phyloP scores from a whole-genome alignment of 2,797 vertebrate species.

The Mus caroli region DNA sequence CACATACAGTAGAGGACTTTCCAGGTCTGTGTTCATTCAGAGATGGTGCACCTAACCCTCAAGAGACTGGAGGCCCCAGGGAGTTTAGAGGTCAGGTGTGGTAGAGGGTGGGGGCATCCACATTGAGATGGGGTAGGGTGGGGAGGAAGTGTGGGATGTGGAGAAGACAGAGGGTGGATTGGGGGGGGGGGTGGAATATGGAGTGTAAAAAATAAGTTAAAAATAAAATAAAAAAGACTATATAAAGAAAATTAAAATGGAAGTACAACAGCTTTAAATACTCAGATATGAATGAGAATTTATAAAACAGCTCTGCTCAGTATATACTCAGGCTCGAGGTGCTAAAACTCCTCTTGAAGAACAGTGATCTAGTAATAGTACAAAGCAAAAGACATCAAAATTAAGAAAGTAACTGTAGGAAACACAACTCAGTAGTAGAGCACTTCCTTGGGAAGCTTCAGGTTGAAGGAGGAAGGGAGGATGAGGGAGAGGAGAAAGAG shows the following conservation, averaged over 20 bases:
- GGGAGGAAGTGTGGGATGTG: too few species aligned
- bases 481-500: too few species aligned
- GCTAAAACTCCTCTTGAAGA: conserved; percentile 30
- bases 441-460: neutral
- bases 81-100: too few species aligned
- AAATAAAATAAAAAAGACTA: neutral
- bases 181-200: too few species aligned
- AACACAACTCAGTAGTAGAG: neutral
- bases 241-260: neutral
- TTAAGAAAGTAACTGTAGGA: neutral
- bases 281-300: neutral
- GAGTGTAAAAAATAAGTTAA: too few species aligned
- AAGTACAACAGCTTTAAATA: neutral
- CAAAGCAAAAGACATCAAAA: conserved; percentile 52
- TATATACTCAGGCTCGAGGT: neutral
- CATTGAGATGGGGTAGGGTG: too few species aligned
- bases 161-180: too few species aligned
- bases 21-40: too few species aligned
- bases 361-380: neutral
- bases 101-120: too few species aligned
- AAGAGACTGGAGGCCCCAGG: too few species aligned
- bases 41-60: too few species aligned
- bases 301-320: neutral
- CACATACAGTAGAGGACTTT: too few species aligned
- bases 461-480: neutral